These are phyloP conservation scores for Sycophila sp. DNA, from an alignment of 1,140 invertebrate genomes.

Conservation along the genomic window DNA sequence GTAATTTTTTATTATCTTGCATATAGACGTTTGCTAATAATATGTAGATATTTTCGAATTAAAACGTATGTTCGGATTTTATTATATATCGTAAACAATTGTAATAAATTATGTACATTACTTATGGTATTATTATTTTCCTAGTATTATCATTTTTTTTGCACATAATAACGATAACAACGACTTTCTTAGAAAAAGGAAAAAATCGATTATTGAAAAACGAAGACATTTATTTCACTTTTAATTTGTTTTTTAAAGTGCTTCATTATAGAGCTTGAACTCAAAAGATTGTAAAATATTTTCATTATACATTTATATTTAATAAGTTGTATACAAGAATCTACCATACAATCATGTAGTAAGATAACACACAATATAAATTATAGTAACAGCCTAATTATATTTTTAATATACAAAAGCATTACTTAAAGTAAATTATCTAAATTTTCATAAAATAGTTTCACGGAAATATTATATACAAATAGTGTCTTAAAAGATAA, in stretches of 20 bases:
- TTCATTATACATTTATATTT: conserved; percentile 6
- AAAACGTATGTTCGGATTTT: conserved; percentile 31
- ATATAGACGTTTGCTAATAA: conserved; percentile 15
- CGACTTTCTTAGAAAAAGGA: not conserved
- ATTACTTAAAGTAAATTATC: not conserved
- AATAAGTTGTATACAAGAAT: conserved; percentile 24
- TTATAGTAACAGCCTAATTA: conserved; percentile 26
- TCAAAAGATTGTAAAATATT: conserved; percentile 6
- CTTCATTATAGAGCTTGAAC: conserved; percentile 23
- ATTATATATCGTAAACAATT: conserved; percentile 30
- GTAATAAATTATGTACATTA: conserved; percentile 35
- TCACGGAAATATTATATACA: no score
- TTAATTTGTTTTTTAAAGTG: conserved; percentile 25
- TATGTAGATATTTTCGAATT: conserved; percentile 30
- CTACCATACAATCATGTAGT: no score
- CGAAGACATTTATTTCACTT: no score
- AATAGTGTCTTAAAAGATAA: no score
- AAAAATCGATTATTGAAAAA: no score
- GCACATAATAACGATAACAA: not conserved
- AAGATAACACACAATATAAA: conserved; percentile 14
- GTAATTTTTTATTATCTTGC: conserved; percentile 13
- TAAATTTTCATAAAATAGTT: no score
- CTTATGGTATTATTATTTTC: conserved; percentile 10
- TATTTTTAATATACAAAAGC: conserved; percentile 18
- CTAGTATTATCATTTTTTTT: not conserved